Base-by-base conservation (phyloP, 2,888 invertebrate genomes). In the Crossocerus cetratus region DNA sequence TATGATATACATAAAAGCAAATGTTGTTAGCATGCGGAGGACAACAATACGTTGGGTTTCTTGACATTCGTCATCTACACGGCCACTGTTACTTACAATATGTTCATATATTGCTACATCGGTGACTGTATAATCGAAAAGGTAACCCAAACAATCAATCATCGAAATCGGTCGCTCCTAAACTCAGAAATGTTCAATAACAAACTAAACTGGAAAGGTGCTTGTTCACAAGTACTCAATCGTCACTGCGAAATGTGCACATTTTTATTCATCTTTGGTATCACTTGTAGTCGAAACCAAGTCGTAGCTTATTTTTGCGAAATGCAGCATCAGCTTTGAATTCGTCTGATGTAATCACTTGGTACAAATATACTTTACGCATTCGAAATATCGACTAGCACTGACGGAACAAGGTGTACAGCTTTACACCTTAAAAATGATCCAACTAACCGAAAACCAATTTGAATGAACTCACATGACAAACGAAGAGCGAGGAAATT, bases 91-190 rank as follows among this genome's bases (percentile, higher is more conserved):
- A 72, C 66, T 44, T 73, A 69, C 44, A 65, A 69, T 42, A 55
- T 80, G 13, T 78, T 74, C 53, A 63, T 80, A 55, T 77, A 80
- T 58, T 83, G 78, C 57, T 82, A 75, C 65, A 45, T 78, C 18
- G 77, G 77, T 14, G 77, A 78, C n/a, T 70, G 58, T 16, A 23
- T 82, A 8, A 66, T 70, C 44, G 65, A 71, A 56, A 71, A 72
- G 77, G 76, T 82, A 44, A 69, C 32, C 32, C 32, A 32, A 32
- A 32, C 32, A 32, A 32, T 32, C 11, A 32, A 32, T 32, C 11
- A 32, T 8, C 11, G 8, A 5, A 5, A 11, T 32, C 32, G 11
- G 11, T 32, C 8, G 32, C n/a, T n/a, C n/a, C n/a, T 32, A 11
- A 32, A 3, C 8, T 32, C 11, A 32, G 32, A 32, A 32, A 1